Evolutionary conservation across 2,888 invertebrate species (phyloP).

Genomic region (Chironomus tentans): DNA sequence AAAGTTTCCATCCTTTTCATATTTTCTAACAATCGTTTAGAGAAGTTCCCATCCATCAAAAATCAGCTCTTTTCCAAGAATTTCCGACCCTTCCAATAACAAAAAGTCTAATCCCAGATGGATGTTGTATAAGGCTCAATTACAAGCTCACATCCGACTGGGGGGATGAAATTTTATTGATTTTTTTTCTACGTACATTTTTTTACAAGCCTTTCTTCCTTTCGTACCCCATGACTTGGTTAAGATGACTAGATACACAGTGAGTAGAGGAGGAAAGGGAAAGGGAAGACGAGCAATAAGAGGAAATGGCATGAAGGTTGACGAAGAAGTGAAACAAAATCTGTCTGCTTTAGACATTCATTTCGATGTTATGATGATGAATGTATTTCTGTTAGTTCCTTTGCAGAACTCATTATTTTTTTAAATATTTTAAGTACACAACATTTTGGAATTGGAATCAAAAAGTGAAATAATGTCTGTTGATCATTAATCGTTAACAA

Average conservation of each 20-base stretch:
- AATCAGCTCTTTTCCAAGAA: no score
- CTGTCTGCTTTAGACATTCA: conserved; percentile 20
- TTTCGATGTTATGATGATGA: conserved; percentile 13
- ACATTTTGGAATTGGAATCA: no score
- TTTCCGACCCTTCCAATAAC: not conserved
- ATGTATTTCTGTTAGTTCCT: not conserved
- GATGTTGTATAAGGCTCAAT: conserved; percentile 1
- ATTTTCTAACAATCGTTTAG: no score
- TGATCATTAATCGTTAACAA: no score
- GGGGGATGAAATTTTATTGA: conserved; percentile 1
- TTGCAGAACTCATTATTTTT: no score
- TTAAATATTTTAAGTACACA: no score
- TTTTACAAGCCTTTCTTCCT: not conserved
- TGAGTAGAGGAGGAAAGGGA: no score
- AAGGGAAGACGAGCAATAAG: not conserved
- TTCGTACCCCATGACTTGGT: not conserved
- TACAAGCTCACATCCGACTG: conserved; percentile 9
- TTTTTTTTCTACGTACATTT: not conserved
- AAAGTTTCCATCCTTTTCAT: no score
- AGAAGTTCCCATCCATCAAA: no score
- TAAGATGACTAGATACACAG: not conserved
- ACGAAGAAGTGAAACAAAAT: not conserved
- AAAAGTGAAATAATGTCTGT: no score
- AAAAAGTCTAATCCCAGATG: not conserved
- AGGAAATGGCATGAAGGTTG: not conserved